Evolutionary conservation across 1,140 invertebrate genomes (phyloP).

Genomic region (Pachypsylla venusta): DNA sequence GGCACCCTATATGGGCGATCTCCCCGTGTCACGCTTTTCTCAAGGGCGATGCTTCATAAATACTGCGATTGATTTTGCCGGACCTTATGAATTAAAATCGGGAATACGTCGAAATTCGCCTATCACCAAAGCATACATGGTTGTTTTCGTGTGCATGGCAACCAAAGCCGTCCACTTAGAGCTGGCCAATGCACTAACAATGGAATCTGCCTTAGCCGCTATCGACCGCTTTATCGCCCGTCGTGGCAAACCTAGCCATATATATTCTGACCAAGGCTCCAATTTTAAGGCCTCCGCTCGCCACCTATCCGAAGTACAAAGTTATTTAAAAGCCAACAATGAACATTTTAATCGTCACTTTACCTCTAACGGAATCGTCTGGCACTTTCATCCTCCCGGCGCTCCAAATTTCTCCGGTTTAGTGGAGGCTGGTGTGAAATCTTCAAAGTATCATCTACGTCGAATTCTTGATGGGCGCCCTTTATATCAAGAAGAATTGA

Average conservation of each 20-base stretch:
- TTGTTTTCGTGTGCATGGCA: constrained; percentile 32
- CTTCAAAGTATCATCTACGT: constrained; percentile 26
- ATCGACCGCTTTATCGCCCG: constrained; percentile 30
- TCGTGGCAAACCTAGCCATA: constrained; percentile 25
- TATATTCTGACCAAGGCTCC: constrained; percentile 29
- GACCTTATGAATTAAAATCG: constrained; percentile 29
- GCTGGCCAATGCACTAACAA: constrained; percentile 28
- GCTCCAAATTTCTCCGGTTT: constrained; percentile 28
- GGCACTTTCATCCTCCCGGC: constrained; percentile 24
- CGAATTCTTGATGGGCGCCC: constrained; percentile 20
- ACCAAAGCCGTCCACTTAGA: constrained; percentile 33
- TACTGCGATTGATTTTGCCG: constrained; percentile 30
- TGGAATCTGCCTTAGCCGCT: constrained; percentile 29
- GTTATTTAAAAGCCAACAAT: constrained; percentile 15
- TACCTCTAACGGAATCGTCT: constrained; percentile 1
- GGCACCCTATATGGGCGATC: neutral
- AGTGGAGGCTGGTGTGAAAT: constrained; percentile 29
- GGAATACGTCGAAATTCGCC: constrained; percentile 20
- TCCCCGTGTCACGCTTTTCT: constrained; percentile 16
- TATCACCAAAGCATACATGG: constrained; percentile 30
- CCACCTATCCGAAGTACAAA: constrained; percentile 19
- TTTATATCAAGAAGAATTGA: constrained; percentile 25
- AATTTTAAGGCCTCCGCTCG: constrained; percentile 29
- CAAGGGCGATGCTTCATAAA: constrained; percentile 24
- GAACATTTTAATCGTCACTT: neutral